Conservation (phyloP, 2,888 invertebrate genomes). For the Biston betularia region DNA sequence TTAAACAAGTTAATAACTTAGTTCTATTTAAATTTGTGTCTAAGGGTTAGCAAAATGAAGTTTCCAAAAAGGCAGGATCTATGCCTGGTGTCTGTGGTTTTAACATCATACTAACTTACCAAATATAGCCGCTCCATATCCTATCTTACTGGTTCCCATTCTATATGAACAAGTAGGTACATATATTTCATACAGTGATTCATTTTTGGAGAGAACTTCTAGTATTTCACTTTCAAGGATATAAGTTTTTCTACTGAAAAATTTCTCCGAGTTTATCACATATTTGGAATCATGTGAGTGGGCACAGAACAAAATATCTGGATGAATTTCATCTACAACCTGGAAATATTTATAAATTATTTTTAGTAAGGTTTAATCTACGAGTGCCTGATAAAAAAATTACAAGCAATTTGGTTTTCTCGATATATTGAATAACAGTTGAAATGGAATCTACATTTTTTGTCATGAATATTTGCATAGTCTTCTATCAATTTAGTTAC, state of each 20-base stretch:
- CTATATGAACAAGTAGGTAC: conserved; percentile 98
- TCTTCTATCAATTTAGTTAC: too few species aligned
- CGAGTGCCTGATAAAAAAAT: not conserved
- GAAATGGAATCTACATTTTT: too few species aligned
- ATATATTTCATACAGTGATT: conserved; percentile 90
- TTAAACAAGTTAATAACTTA: not conserved
- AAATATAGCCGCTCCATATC: conserved; percentile 93
- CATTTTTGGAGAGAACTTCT: conserved; percentile 53
- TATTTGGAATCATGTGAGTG: conserved; percentile 90
- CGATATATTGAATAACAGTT: too few species aligned
- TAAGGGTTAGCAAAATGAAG: too few species aligned
- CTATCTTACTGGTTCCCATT: conserved; percentile 96
- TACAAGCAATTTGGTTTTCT: not conserved
- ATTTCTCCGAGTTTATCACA: conserved; percentile 67
- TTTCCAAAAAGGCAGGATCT: too few species aligned
- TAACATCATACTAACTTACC: conserved; percentile 83
- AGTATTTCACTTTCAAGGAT: conserved; percentile 48
- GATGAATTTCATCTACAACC: conserved; percentile 88
- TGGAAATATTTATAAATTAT: conserved; percentile 55
- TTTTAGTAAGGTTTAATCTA: not conserved
- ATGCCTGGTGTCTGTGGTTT: too few species aligned
- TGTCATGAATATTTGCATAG: too few species aligned
- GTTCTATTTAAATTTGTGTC: too few species aligned
- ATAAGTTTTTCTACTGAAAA: conserved; percentile 52
- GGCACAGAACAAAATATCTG: conserved; percentile 85